Evolutionary conservation across 2,888 invertebrate species (phyloP).

Genomic region (Agelastica alni): DNA sequence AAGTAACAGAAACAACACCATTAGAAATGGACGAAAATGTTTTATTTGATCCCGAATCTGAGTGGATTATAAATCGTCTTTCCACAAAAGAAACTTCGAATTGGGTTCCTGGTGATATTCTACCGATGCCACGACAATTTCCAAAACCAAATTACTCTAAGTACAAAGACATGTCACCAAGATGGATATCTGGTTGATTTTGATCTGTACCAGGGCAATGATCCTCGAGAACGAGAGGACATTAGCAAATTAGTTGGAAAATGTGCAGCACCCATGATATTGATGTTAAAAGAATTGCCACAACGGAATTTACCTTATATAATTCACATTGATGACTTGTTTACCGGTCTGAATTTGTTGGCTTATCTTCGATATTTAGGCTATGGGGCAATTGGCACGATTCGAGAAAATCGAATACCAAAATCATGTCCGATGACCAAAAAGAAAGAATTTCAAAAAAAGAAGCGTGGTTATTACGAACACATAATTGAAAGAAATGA

Average conservation of each 20-base stretch:
- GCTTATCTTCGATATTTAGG: conserved; percentile 22
- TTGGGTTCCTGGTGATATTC: conserved; percentile 15
- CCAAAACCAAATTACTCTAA: conserved; percentile 19
- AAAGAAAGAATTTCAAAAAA: conserved; percentile 19
- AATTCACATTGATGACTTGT: too few species aligned
- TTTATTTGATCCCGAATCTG: too few species aligned
- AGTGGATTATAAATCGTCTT: conserved; percentile 13
- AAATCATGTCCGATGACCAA: too few species aligned
- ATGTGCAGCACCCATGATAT: conserved; percentile 19
- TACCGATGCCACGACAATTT: conserved; percentile 21
- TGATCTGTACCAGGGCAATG: conserved; percentile 24
- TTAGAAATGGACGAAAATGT: too few species aligned
- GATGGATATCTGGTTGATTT: conserved; percentile 31
- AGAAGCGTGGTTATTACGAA: conserved; percentile 6
- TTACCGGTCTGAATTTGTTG: too few species aligned
- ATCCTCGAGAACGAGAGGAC: conserved; percentile 20
- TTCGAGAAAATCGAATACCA: conserved; percentile 15
- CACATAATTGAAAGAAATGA: conserved; percentile 9
- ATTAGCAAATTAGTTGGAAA: conserved; percentile 27
- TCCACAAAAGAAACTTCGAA: conserved; percentile 8
- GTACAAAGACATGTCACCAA: conserved; percentile 15
- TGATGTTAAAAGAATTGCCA: too few species aligned
- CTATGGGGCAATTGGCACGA: conserved; percentile 21
- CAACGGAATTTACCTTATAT: too few species aligned
- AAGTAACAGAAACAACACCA: too few species aligned